Evolutionary conservation across 1,140 invertebrate genomes (phyloP).

Genomic region (Drosophila parabipectinata): DNA sequence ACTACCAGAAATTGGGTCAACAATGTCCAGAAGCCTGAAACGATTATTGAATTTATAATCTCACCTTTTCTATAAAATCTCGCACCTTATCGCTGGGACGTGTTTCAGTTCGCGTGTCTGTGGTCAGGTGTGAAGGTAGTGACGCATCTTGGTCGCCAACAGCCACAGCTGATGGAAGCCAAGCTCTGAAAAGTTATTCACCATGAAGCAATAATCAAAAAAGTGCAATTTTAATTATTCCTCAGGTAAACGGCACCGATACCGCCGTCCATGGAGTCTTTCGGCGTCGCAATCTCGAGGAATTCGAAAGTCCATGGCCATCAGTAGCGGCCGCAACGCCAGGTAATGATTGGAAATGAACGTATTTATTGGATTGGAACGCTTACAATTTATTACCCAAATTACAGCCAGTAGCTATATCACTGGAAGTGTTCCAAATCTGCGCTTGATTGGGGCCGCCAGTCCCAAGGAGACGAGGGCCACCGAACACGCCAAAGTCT

Average conservation of each 20-base stretch:
- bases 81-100: slow-evolving; percentile 38
- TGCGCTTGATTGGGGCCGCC: slow-evolving; percentile 23
- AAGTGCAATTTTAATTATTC: slow-evolving; percentile 38
- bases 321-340: slow-evolving; percentile 32
- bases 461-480: slow-evolving; percentile 17
- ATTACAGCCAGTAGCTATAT: slow-evolving; percentile 45
- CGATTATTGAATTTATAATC: slow-evolving; percentile 3
- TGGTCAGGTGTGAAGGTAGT: slow-evolving; percentile 49
- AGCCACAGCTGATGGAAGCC: slow-evolving; percentile 44
- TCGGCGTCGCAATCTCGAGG: slow-evolving; percentile 72
- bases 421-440: slow-evolving; percentile 63
- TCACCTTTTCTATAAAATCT: slow-evolving; percentile 8
- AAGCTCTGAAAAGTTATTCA: slow-evolving; percentile 9
- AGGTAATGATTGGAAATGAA: slow-evolving; percentile 46
- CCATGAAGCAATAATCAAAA: slow-evolving; percentile 33
- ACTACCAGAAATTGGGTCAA: background rate
- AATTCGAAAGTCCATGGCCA: slow-evolving; percentile 69
- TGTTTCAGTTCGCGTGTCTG: slow-evolving; percentile 29
- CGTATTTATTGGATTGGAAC: slow-evolving; percentile 23
- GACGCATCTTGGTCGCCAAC: slow-evolving; percentile 38
- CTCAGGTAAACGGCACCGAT: slow-evolving; percentile 72
- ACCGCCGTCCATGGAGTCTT: slow-evolving; percentile 77
- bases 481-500: slow-evolving; percentile 18
- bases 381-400: background rate
- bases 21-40: background rate